Base-by-base conservation (phyloP, 2,888 invertebrate genomes). In the Uloborus plumipes region DNA sequence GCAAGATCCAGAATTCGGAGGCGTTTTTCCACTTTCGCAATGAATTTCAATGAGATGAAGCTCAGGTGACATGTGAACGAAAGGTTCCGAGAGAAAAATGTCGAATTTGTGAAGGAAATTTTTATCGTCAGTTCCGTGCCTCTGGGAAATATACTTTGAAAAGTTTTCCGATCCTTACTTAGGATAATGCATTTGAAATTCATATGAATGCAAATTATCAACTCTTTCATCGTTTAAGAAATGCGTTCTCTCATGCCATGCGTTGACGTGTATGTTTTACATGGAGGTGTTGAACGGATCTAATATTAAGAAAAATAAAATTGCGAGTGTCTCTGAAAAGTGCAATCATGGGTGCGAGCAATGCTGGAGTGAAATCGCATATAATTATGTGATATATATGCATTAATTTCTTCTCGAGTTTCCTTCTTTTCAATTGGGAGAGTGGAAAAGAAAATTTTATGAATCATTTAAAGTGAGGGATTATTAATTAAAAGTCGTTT, bases 131-230 rank as follows among this genome's bases (percentile, higher is more conserved):
- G 58, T 59, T 71, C 49, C 65, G 71, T 58, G 64, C 78, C 78
- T 58, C 58, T 13, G 78, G 78, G 78, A 78, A 78, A 78, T 78
- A 66, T 78, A 50, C 59, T 73, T 55, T 26, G 20, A 18, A 18
- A 31, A 50, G 51, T 61, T 58, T 71, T 49, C 65, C 71, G 31
- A 71, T 70, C 62, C 49, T 77, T 74, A 64, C 69, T 78, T 65
- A 71, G 31, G 71, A 64, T 59, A 78, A 78, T 71, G 31, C 78
- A 65, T 71, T 78, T 59, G 78, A 78, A 78, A 78, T 78, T 64
- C 58, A 65, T 70, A 62, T 71, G 65, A 71, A 64, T 71, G 65
- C 78, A 78, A 71, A 65, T 67, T 51, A 67, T 78, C 58, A 39
- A 55, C 65, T 62, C n/a, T 58, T 71, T 64, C 65, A 71, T 26